Base-by-base conservation (phyloP, 1,140 invertebrate genomes). In the Musca domestica region DNA sequence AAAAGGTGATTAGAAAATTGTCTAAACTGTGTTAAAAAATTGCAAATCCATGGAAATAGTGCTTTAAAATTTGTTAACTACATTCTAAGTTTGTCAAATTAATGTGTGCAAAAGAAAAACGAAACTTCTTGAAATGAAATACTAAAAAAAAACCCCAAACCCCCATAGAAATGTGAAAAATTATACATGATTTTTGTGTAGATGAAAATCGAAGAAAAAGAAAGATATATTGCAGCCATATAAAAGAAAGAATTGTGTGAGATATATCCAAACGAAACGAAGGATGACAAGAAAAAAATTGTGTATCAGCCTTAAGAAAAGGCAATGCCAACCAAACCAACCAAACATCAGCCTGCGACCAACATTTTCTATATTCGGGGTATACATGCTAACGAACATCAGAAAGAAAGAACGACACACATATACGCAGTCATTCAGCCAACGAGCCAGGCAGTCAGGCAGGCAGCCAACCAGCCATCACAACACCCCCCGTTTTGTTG, bases 1-100 rank as follows among this genome's bases (percentile, higher is more conserved):
- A n/a, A 58, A 68, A 68, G 67, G 67, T 68, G 67, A 68, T 64
- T 51, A 49, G 6, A 49, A n/a, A n/a, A 64, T 20, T 63, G 22
- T 27, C 22, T 30, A 22, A 51, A 48, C 47, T 20, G 49, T 46
- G 34, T 19, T 63, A 63, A 61, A 23, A 66, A 47, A 22, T 56
- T 23, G 12, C 20, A 63, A 41, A 54, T 12, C 17, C 15, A 6
- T 20, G 51, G 9, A 66, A 58, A 56, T n/a, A 23, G 46, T 17
- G 34, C 17, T 46, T 5, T 19, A 48, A 48, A 64, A 23, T 64
- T 25, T 6, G 25, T 48, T 5, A 27, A 68, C 1, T 23, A 25
- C 15, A 23, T 15, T 4, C n/a, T 34, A 15, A 27, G 3, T 51
- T 66, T 51, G 2, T 4, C 15, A 34, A 51, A 25, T 19, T 10